Evolutionary conservation across 2,113 vertebrate genomes (phyloP).

Genomic region (Tilapia sparmanii): DNA sequence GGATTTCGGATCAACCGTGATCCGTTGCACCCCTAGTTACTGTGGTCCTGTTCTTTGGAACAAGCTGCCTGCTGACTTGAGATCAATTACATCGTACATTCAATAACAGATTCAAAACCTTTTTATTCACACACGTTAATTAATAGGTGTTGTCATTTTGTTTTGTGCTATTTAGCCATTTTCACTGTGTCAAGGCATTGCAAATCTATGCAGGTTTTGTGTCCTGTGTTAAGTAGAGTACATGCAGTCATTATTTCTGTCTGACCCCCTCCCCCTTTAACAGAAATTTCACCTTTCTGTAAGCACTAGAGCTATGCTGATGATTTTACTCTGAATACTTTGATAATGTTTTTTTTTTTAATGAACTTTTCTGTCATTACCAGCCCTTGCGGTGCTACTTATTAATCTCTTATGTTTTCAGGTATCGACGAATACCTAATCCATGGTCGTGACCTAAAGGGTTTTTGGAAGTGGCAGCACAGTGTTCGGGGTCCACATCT

Average conservation of each 20-base stretch:
- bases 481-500: conserved; percentile 68
- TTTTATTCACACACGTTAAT: neutral
- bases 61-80: neutral
- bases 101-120: neutral
- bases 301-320: neutral
- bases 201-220: neutral
- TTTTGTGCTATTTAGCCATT: neutral
- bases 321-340: neutral
- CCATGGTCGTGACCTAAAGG: conserved; percentile 55
- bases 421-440: conserved; percentile 72
- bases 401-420: conserved; percentile 12
- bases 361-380: neutral
- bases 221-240: neutral
- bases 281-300: neutral
- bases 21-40: too few species aligned
- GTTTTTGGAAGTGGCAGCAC: conserved; percentile 47
- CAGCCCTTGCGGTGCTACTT: neutral
- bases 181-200: neutral
- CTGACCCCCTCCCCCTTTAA: neutral
- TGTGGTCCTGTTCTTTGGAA: neutral
- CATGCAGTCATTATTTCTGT: neutral
- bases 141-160: neutral
- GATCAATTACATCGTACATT: neutral
- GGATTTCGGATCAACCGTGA: too few species aligned
- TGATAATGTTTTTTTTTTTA: neutral